Evolutionary conservation across 1,140 invertebrate genomes (phyloP).

Genomic region (Propsilocerus akamusi): DNA sequence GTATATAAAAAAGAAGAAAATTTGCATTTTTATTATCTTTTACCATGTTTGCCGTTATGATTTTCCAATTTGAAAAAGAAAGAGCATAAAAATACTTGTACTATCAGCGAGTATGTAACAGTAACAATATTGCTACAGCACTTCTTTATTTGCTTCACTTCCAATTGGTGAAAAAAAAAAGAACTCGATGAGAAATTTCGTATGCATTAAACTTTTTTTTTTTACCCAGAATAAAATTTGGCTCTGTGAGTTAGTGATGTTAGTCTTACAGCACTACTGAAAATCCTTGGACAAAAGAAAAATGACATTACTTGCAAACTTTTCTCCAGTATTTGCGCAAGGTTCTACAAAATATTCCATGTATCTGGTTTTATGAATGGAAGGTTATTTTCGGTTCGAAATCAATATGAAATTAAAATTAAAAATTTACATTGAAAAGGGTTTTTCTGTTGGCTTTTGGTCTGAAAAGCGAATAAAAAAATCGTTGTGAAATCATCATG

Average conservation of each 20-base stretch:
- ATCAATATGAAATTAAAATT: too few relatives aligned
- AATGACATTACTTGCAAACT: neutral
- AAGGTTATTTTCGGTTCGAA: too few relatives aligned
- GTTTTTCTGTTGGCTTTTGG: too few relatives aligned
- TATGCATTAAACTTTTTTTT: neutral
- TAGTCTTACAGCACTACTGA: neutral
- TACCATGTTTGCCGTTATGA: neutral
- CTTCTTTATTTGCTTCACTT: neutral
- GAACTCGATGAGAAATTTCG: neutral
- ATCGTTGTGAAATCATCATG: too few relatives aligned
- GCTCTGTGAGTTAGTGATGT: too few relatives aligned
- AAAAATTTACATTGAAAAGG: too few relatives aligned
- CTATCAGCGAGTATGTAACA: neutral
- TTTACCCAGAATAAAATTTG: neutral
- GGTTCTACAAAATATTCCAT: neutral
- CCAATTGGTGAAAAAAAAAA: neutral
- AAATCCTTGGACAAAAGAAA: too few relatives aligned
- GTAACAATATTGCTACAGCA: neutral
- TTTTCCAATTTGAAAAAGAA: constrained; percentile 3
- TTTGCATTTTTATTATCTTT: constrained; percentile 3
- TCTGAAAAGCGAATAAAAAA: too few relatives aligned
- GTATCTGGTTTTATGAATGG: too few relatives aligned
- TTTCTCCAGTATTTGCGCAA: neutral
- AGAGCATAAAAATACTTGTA: constrained; percentile 1
- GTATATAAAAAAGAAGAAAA: too few relatives aligned